phyloP scores from a whole-genome alignment of 2,113 vertebrate genomes.

The Columba janthina region DNA sequence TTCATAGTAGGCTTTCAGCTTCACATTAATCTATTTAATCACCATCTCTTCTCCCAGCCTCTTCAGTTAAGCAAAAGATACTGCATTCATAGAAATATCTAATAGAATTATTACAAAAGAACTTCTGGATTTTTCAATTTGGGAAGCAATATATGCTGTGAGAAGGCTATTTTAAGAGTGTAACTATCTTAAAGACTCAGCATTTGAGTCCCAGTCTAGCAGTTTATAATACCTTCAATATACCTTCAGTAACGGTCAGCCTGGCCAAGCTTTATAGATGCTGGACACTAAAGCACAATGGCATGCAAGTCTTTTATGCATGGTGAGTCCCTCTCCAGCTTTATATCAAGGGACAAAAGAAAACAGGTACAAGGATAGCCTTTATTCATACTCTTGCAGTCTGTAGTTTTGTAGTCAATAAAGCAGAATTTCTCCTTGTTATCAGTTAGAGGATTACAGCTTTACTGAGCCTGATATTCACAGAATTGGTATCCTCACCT shows the following conservation, averaged over 20 bases:
- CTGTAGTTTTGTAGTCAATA: not conserved
- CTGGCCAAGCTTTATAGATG: not conserved
- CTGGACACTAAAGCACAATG: not conserved
- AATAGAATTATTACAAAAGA: not conserved
- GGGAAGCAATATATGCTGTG: not conserved
- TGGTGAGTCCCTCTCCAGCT: not conserved
- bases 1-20: not conserved
- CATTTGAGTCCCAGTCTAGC: not conserved
- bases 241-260: not conserved
- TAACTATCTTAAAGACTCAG: not conserved
- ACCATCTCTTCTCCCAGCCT: not conserved
- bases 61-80: not conserved
- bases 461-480: not conserved
- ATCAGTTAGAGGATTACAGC: not conserved
- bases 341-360: not conserved
- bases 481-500: not conserved
- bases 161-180: not conserved
- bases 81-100: not conserved
- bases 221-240: not conserved
- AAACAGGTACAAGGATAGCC: not conserved
- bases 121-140: not conserved
- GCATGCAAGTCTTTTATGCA: not conserved
- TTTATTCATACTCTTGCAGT: not conserved
- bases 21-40: not conserved
- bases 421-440: not conserved